A percentile compares a stretch with the other conserved stretches of the same genome.
phyloP scores from a whole-genome alignment of 2,888 invertebrate genomes.

The Diaperis boleti region DNA sequence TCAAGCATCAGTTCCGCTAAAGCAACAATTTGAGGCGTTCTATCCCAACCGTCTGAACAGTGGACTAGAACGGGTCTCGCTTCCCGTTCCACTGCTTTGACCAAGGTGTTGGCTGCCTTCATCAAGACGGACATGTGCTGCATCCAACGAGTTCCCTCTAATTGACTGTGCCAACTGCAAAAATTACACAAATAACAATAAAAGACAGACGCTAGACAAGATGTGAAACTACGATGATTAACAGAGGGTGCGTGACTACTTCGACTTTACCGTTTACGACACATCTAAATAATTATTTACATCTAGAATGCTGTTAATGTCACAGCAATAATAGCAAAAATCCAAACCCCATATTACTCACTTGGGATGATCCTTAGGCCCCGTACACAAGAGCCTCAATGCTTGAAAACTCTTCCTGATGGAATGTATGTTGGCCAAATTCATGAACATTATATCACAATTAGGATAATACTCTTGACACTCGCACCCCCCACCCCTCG shows the following conservation, averaged over 20 bases:
- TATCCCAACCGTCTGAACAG: conserved; percentile 99
- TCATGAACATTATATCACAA: conserved; percentile 97
- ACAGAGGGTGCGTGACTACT: too few relatives aligned
- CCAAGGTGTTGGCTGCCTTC: conserved; percentile 84
- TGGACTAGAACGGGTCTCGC: conserved; percentile 94
- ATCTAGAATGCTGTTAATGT: too few relatives aligned
- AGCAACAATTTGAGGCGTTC: conserved; percentile 96
- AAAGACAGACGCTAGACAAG: too few relatives aligned
- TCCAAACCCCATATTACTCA: conserved; percentile 63
- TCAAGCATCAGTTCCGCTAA: conserved; percentile 93
- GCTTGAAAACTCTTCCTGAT: conserved; percentile 94
- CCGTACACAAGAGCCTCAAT: conserved; percentile 82
- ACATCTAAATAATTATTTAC: too few relatives aligned
- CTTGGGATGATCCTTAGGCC: conserved; percentile 84
- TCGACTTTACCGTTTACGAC: too few relatives aligned
- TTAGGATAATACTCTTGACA: conserved; percentile 95
- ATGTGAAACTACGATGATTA: too few relatives aligned
- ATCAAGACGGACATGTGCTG: conserved; percentile 89
- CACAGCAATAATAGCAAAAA: too few relatives aligned
- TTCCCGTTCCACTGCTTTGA: conserved; percentile 83
- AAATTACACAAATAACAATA: too few relatives aligned
- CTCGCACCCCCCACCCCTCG: conserved; percentile 97
- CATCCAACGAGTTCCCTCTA: conserved; percentile 94
- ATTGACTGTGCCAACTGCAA: conserved; percentile 86
- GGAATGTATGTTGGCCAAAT: conserved; percentile 96